phyloP scores from a whole-genome alignment of 2,888 invertebrate species.

The Heteromurus nitidus region DNA sequence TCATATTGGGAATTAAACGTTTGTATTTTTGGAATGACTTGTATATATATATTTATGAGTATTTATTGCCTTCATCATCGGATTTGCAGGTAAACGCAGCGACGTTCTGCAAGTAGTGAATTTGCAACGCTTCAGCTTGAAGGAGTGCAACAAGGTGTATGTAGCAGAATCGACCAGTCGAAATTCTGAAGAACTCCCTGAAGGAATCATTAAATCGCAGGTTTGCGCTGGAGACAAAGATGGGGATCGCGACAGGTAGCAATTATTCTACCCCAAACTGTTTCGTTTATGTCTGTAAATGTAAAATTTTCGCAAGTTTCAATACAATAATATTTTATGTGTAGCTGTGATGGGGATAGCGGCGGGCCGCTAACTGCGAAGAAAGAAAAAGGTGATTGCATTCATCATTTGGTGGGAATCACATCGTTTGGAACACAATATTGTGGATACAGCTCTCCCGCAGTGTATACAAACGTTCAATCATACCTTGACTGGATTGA shows the following conservation, averaged over 20 bases:
- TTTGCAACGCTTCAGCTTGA: slow-evolving; percentile 53
- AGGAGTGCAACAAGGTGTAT: slow-evolving; percentile 63
- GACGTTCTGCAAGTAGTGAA: slow-evolving; percentile 65
- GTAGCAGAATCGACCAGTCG: slow-evolving; percentile 42
- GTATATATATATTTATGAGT: neutral
- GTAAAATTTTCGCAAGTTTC: no score
- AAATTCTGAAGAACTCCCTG: slow-evolving; percentile 42
- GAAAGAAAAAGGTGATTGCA: slow-evolving; percentile 45
- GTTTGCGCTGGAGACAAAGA: slow-evolving; percentile 69
- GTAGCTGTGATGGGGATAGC: slow-evolving; percentile 63
- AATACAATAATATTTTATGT: no score
- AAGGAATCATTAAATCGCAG: slow-evolving; percentile 67
- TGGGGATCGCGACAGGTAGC: slow-evolving; percentile 63
- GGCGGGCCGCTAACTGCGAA: slow-evolving; percentile 62
- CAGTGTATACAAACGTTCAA: slow-evolving; percentile 71
- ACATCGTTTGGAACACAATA: slow-evolving; percentile 68
- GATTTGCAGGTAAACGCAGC: slow-evolving; percentile 58
- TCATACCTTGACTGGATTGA: slow-evolving; percentile 72
- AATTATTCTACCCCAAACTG: no score
- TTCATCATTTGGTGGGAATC: slow-evolving; percentile 59
- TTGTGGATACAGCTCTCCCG: slow-evolving; percentile 69
- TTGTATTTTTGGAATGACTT: slow-evolving; percentile 3
- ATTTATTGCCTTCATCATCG: neutral
- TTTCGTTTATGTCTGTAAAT: no score
- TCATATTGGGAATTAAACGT: neutral